Base-by-base conservation (phyloP, 1,140 invertebrate genomes). In the Lucilia sericata region DNA sequence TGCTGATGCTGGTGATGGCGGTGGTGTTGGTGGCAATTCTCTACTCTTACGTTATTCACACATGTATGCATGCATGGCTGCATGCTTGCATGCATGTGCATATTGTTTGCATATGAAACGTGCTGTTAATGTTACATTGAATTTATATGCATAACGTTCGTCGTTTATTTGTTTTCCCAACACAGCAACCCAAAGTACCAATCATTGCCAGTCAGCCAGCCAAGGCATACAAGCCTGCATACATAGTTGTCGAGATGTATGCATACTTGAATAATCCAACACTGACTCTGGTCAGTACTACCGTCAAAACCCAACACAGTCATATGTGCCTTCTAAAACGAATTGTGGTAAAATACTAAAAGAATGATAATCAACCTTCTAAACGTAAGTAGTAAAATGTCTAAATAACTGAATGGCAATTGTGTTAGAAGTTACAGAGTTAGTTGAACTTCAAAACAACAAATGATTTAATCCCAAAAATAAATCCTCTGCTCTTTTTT, bases 401-500 rank as follows among this genome's bases (percentile, higher is more conserved):
- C 76, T 80, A 80, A 80, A 80, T 80, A 80, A 80, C 76, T 80
- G 47, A 80, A 49, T 80, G 76, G 76, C 76, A 80, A 80, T 80
- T 47, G 76, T 49, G 76, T 80, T 49, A 49, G 19, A 49, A 80
- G 65, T 21, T 25, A 5, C 7, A 25, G 65, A 25, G n/a, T 70
- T 70, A 70, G 65, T 70, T 70, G 65, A 21, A 70, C 65, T 70
- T 70, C 65, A 70, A 21, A 21, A 70, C 55, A 78, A 42, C 76
- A 80, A 80, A 80, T 80, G 76, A 80, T 80, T 80, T 80, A 80
- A 80, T 80, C 76, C 76, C n/a, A 70, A 42, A 80, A 80, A 25
- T 47, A 36, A 78, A 42, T 36, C 74, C n/a, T n/a, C n/a, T 47
- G 36, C 36, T 47, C 42, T 80, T 55, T 80, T 80, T 21, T 21